These are phyloP conservation scores for Acrocephalus scirpaceus DNA, from an alignment of 2,797 vertebrate genomes.

Conservation along the genomic window DNA sequence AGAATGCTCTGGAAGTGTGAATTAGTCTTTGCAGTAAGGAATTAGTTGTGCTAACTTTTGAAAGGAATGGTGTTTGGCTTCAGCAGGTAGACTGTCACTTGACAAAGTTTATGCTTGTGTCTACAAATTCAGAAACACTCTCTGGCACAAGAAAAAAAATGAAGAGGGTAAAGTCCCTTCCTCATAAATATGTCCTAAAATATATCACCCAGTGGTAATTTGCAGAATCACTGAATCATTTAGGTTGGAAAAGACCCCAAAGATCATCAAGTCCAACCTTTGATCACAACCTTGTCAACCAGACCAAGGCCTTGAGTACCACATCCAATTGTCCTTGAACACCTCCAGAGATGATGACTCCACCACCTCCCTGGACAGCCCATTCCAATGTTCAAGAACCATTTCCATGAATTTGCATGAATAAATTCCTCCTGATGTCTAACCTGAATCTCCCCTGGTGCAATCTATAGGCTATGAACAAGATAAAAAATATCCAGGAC, in stretches of 20 bases:
- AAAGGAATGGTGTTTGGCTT: neutral
- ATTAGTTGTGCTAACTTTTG: neutral
- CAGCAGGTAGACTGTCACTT: neutral
- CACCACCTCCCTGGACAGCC: neutral
- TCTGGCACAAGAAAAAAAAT: neutral
- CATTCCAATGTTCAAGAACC: neutral
- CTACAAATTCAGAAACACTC: neutral
- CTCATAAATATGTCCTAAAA: neutral
- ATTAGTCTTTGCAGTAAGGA: neutral
- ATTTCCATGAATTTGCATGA: neutral
- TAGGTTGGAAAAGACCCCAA: neutral
- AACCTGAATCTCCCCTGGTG: neutral
- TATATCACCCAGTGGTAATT: neutral
- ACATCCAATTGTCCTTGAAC: neutral
- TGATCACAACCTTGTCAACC: neutral
- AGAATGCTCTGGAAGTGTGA: neutral
- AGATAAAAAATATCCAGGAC: neutral
- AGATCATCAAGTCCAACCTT: neutral
- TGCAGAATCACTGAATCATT: neutral
- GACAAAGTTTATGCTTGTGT: neutral
- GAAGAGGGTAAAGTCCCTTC: neutral
- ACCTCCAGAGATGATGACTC: neutral
- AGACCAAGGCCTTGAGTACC: neutral
- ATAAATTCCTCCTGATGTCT: neutral
- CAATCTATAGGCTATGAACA: neutral